Percentiles rank a stretch among this genome's conserved stretches.
Evolutionary conservation across 30 jellyfish, hydroid and myxozoan genomes (phyloP).

Genomic region (Turritopsis dohrnii): DNA sequence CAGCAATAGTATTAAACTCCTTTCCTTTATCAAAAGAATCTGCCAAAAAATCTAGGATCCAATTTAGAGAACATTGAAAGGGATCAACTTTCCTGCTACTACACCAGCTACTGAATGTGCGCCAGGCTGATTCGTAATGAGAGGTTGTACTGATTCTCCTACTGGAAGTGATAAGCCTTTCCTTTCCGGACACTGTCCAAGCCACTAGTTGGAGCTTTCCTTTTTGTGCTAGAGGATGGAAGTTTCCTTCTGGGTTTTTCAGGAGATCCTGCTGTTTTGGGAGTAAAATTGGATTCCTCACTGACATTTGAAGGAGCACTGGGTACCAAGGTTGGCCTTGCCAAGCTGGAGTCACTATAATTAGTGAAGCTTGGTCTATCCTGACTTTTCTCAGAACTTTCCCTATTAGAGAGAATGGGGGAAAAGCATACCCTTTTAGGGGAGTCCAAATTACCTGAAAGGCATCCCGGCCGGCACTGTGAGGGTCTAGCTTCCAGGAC

Average conservation of each 20-base stretch:
- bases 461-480: constrained; percentile 13
- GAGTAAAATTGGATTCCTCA: constrained; percentile 8
- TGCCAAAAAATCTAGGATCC: constrained; percentile 14
- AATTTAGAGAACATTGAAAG: constrained; percentile 10
- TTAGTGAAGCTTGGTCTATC: background rate
- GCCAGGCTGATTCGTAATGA: constrained; percentile 37
- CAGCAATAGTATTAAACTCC: constrained; percentile 1
- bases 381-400: constrained; percentile 17
- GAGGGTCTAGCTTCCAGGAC: constrained; percentile 7
- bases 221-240: background rate
- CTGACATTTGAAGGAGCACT: constrained; percentile 10
- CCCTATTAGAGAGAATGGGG: constrained; percentile 28
- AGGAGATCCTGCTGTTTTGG: constrained; percentile 12
- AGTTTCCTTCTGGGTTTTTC: background rate
- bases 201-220: constrained; percentile 26
- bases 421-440: no score
- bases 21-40: background rate
- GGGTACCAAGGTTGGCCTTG: constrained; percentile 32
- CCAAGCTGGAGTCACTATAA: constrained; percentile 30
- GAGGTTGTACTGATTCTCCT: constrained; percentile 1
- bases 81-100: constrained; percentile 15
- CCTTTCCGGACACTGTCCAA: constrained; percentile 25
- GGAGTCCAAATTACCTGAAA: background rate
- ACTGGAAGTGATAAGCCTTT: constrained; percentile 25
- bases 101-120: constrained; percentile 25